Evolutionary conservation across 2,113 vertebrate genomes (phyloP).

Genomic region (Mus spicilegus): DNA sequence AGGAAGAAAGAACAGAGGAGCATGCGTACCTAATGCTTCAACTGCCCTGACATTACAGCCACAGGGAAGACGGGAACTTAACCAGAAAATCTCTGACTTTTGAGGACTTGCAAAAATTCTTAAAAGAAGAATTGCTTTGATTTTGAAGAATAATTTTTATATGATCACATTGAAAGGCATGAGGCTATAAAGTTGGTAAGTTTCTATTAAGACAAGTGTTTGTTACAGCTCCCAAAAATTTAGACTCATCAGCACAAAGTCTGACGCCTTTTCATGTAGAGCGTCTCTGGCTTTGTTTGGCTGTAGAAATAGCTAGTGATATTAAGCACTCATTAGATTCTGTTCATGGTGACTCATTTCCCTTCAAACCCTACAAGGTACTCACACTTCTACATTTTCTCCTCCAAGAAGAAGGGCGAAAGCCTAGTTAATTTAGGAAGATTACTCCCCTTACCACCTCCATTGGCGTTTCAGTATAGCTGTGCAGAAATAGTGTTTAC

Average conservation of each 20-base stretch:
- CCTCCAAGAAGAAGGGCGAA: not conserved
- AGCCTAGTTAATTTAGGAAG: not conserved
- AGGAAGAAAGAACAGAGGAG: not conserved
- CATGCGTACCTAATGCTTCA: not conserved
- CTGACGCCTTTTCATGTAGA: not conserved
- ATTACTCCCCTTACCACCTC: not conserved
- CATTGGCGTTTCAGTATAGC: not conserved
- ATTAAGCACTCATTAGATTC: not conserved
- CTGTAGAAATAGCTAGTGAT: not conserved
- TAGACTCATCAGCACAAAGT: not conserved
- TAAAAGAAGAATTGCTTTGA: constrained; percentile 28
- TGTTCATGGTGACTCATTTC: not conserved
- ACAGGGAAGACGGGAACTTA: not conserved
- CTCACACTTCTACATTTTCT: not conserved
- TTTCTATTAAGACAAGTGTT: not conserved
- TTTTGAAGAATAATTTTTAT: constrained; percentile 35
- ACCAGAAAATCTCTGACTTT: not conserved
- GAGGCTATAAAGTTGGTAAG: not conserved
- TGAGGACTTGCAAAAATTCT: not conserved
- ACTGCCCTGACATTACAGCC: not conserved
- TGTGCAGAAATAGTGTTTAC: not conserved
- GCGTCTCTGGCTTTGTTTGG: not conserved
- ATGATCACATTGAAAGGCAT: constrained; percentile 24
- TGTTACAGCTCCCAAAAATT: not conserved
- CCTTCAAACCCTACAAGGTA: not conserved